Base-by-base conservation (phyloP, 2,888 invertebrate species). In the Listrodromus nycthemerus region DNA sequence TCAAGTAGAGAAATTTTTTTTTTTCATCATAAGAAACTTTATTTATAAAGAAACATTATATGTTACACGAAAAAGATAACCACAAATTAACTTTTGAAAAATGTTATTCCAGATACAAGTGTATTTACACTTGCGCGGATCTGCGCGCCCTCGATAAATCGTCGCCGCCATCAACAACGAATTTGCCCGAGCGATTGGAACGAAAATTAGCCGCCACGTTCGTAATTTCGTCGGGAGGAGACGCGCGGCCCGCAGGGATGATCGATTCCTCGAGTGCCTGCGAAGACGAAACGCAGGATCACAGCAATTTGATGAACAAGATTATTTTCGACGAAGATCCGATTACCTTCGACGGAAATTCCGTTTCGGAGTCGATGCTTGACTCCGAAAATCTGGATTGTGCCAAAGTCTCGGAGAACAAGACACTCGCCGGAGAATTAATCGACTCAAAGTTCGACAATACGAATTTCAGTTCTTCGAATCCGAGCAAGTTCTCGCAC, bases 81-180 rank as follows among this genome's bases (percentile, higher is more conserved):
- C 0, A 33, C 19, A n/a, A 10, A 55, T 8, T 41, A 41, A 10
- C 55, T 66, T 21, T 7, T 24, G 8, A 45, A n/a, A 33, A 16
- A 30, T 5, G 10, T n/a, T 16, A 0, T n/a, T 50, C 4, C 81
- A 85, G 85, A 19, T 67, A 48, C 69, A 85, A 83, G 24, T 76
- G 80, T 52, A 87, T 85, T 27, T 86, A 86, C 69, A 86, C 86
- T 6, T 65, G 24, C 30, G 63, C 52, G 13, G 65, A 65, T 6
- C 63, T 7, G 30, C 21, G 5, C 1, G 33, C 67, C 30, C 48
- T 30, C 24, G 76, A 74, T 7, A 50, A 78, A 69, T 79, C 78
- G 0, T 13, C 10, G 19, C 55, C 19, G 21, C 61, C 75, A 2
- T 78, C 74, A n/a, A 61, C 24, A 1, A n/a, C 33, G 5, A 80